Conservation (phyloP, 1,140 invertebrate genomes). For the Caerostris darwini region DNA sequence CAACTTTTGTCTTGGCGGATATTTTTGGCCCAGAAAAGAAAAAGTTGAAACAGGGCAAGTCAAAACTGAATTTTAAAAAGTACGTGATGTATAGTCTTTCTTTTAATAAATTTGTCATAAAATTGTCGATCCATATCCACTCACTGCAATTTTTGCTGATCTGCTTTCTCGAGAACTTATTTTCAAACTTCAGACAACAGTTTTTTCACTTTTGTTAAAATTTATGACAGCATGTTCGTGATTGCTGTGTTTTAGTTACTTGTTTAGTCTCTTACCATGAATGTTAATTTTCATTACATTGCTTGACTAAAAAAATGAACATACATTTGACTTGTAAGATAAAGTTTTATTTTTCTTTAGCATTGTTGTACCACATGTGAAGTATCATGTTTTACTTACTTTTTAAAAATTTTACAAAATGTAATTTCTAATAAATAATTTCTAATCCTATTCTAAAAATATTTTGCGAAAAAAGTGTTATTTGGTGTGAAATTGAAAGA, state of each 20-base stretch:
- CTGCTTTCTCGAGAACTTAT: background rate
- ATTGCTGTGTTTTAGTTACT: background rate
- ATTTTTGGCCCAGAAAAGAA: background rate
- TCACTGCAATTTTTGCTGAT: background rate
- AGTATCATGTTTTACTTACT: too few species aligned
- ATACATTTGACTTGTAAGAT: too few species aligned
- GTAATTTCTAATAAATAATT: too few species aligned
- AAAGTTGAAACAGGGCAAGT: background rate
- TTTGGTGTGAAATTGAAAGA: too few species aligned
- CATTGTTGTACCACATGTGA: too few species aligned
- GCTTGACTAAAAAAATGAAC: too few species aligned
- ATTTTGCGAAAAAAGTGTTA: too few species aligned
- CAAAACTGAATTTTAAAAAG: slow-evolving; percentile 30
- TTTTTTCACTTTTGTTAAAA: background rate
- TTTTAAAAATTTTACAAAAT: too few species aligned
- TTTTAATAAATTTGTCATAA: slow-evolving; percentile 48
- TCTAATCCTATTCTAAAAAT: too few species aligned
- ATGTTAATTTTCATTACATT: too few species aligned
- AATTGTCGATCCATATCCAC: slow-evolving; percentile 15
- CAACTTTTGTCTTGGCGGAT: background rate
- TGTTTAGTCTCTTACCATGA: too few species aligned
- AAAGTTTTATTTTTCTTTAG: too few species aligned
- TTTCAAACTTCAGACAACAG: background rate
- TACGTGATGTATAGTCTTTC: slow-evolving; percentile 36
- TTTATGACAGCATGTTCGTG: background rate